Evolutionary conservation across 2,888 invertebrate species (phyloP).

Genomic region (Microctonus aethiopoides): DNA sequence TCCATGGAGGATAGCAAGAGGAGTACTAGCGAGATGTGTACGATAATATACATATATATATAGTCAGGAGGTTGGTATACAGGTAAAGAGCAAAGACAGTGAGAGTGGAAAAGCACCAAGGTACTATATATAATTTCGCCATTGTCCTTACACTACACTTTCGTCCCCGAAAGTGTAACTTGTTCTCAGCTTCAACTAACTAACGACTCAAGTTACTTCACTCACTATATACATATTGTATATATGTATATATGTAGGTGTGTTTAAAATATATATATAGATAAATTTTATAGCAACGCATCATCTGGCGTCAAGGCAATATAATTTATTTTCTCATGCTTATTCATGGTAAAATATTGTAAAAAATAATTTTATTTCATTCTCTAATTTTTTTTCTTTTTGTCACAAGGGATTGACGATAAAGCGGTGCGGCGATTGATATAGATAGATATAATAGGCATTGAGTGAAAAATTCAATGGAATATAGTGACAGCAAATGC

Average conservation of each 20-base stretch:
- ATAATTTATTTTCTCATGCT: background rate
- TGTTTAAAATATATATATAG: too few relatives aligned
- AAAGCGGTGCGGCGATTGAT: background rate
- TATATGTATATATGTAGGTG: too few relatives aligned
- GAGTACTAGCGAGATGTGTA: conserved; percentile 37
- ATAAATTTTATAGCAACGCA: background rate
- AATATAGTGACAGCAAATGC: background rate
- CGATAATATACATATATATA: background rate
- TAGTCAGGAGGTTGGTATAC: background rate
- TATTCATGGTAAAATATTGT: background rate
- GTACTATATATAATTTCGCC: background rate
- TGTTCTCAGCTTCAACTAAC: conserved; percentile 7
- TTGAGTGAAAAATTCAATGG: conserved; percentile 11
- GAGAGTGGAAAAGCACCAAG: background rate
- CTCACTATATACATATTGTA: background rate
- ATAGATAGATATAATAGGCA: background rate
- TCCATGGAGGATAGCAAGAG: conserved; percentile 57
- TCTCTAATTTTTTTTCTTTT: background rate
- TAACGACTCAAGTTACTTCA: conserved; percentile 14
- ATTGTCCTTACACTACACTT: background rate
- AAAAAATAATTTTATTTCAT: background rate
- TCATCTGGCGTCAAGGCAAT: background rate
- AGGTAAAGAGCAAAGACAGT: conserved; percentile 3
- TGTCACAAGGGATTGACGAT: background rate
- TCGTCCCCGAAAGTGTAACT: background rate